Base-by-base conservation (phyloP, 2,797 vertebrate species). In the Melanotaenia trifasciata region DNA sequence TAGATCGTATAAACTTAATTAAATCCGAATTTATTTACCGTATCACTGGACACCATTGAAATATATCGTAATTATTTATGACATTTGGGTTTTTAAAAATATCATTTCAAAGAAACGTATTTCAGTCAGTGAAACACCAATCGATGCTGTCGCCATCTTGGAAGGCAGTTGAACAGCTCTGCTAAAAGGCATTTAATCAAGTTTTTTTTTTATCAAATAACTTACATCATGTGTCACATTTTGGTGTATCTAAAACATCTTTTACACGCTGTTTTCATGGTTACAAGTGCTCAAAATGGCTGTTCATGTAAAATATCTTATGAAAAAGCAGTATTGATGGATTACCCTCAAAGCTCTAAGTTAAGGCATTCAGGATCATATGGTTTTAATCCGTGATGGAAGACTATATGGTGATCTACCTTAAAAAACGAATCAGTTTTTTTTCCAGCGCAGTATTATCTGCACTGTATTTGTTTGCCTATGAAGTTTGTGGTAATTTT, bases 91-190 rank as follows among this genome's bases (percentile, higher is more conserved):
- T 12, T 12, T 56, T 8, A 16, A n/a, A 38, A 61, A 36, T 33
- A 24, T 18, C 26, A 18, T 30, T 14, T 28, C 12, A 1, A 51
- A 9, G 26, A n/a, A 43, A 36, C 5, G 2, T 40, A 1, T 58
- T 11, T 61, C 40, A 13, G n/a, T 65, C 18, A 59, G 5, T 5
- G 5, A 9, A 13, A 13, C 62, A 60, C 9, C 22, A 9, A 51
- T 72, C 56, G 30, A 9, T 57, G 5, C 28, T 51, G 76, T 22
- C 82, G 75, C 84, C 80, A 78, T 80, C 74, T 86, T 89, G 69
- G 30, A 50, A 16, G 3, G 16, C 13, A 14, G 5, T 40, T 67
- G n/a, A 33, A 22, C 61, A 59, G 54, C 59, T 56, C 63, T 77
- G 40, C 68, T 67, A 3, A 47, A 26, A 24, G 24, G 22, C 24